phyloP scores from a whole-genome alignment of 2,113 vertebrate species.

The Spea multiplicata region DNA sequence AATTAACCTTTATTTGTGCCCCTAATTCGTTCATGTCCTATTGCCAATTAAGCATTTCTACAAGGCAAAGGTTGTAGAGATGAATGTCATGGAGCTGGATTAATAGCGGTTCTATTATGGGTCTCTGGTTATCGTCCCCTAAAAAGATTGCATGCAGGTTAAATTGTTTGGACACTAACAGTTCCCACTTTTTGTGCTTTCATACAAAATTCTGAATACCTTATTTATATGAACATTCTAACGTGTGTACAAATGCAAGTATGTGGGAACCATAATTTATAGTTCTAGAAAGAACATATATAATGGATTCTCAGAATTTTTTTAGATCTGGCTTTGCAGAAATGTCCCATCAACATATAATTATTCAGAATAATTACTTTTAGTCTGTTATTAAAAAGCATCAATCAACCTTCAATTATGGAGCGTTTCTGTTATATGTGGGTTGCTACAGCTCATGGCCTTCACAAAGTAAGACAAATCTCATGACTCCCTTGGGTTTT shows the following conservation, averaged over 20 bases:
- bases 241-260: too few species aligned
- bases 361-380: slow-evolving; percentile 26
- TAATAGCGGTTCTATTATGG: not conserved
- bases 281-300: not conserved
- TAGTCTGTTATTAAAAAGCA: slow-evolving; percentile 1
- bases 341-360: slow-evolving; percentile 27
- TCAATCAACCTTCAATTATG: slow-evolving; percentile 7
- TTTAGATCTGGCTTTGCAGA: slow-evolving; percentile 6
- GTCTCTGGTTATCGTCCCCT: not conserved
- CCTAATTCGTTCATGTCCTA: not conserved
- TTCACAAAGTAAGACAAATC: slow-evolving; percentile 1
- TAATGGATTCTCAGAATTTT: not conserved
- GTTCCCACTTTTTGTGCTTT: too few species aligned
- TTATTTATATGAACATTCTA: too few species aligned
- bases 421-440: not conserved
- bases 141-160: not conserved
- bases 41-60: not conserved
- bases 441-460: not conserved
- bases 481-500: not conserved
- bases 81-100: not conserved
- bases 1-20: not conserved
- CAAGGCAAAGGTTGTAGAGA: not conserved
- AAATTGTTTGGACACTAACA: too few species aligned
- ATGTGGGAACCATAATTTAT: not conserved
- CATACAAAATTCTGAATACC: too few species aligned